phyloP scores from a whole-genome alignment of 2,113 vertebrate species.

The Australoheros scitulus region DNA sequence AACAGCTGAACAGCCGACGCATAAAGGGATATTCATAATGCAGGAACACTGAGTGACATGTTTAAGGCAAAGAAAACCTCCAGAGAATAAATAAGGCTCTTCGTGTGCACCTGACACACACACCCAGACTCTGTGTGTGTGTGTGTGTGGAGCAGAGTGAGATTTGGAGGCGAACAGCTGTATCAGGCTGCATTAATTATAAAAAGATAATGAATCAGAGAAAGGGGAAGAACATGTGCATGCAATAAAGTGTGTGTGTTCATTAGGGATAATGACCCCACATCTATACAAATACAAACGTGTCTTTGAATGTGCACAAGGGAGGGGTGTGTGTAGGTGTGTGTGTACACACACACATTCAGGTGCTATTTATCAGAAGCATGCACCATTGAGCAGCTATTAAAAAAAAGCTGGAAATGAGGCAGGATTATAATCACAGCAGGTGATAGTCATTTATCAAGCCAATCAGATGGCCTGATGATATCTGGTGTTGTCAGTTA shows the following conservation, averaged over 20 bases:
- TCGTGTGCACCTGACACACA: conserved; percentile 20
- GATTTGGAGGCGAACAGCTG: conserved; percentile 61
- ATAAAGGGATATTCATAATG: conserved; percentile 30
- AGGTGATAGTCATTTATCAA: conserved; percentile 59
- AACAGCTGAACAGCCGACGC: neutral
- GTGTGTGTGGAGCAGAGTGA: neutral
- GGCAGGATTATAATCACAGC: conserved; percentile 67
- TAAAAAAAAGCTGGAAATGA: conserved; percentile 68
- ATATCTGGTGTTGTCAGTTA: conserved; percentile 32
- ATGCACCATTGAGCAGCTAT: conserved; percentile 65
- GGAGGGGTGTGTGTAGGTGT: neutral
- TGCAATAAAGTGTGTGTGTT: conserved; percentile 14
- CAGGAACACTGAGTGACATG: conserved; percentile 17
- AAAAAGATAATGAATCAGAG: conserved; percentile 67
- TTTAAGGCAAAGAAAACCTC: conserved; percentile 22
- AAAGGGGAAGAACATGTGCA: conserved; percentile 13
- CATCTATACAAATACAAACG: neutral
- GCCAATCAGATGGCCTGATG: conserved; percentile 50
- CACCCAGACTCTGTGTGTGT: neutral
- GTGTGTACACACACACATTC: conserved; percentile 31
- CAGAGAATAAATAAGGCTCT: conserved; percentile 31
- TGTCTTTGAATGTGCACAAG: neutral
- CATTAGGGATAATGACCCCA: neutral
- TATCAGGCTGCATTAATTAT: conserved; percentile 67
- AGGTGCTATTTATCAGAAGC: conserved; percentile 57